Conservation (phyloP, 1,140 invertebrate genomes). For the Lucilia cuprina region DNA sequence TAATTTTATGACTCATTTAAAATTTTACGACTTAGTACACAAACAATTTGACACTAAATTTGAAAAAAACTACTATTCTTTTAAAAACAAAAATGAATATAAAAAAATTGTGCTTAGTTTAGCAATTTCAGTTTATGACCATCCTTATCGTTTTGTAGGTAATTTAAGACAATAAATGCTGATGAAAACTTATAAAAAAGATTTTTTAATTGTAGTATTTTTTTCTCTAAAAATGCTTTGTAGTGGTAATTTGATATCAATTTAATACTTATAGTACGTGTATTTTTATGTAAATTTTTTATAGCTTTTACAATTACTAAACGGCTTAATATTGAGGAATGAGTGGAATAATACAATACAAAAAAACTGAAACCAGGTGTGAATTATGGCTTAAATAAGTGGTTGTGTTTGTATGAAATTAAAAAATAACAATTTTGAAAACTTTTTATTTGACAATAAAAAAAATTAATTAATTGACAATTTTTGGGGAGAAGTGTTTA, state of each 20-base stretch:
- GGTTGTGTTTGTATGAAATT: neutral
- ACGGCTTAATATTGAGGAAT: too few species aligned
- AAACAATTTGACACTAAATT: neutral
- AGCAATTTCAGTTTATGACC: neutral
- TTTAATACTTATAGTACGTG: neutral
- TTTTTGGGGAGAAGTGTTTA: too few species aligned
- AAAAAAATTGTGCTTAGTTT: neutral
- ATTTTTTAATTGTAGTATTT: neutral
- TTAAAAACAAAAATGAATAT: neutral
- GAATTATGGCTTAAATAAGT: neutral
- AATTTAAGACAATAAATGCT: neutral
- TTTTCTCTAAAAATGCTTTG: neutral
- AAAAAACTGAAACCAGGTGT: neutral
- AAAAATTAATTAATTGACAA: too few species aligned
- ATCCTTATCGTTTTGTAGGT: conserved; percentile 6
- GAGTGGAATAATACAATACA: too few species aligned
- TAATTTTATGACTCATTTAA: neutral
- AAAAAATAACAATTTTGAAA: neutral
- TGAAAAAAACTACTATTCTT: neutral
- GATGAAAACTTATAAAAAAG: neutral
- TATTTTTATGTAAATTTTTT: neutral
- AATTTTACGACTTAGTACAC: neutral
- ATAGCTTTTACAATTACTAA: neutral
- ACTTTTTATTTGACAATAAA: too few species aligned
- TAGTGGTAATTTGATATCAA: neutral